A percentile compares a stretch with the other conserved stretches of the same genome.
Evolutionary conservation across 2,888 invertebrate species (phyloP).

Genomic region (Dysmachus trigonus): DNA sequence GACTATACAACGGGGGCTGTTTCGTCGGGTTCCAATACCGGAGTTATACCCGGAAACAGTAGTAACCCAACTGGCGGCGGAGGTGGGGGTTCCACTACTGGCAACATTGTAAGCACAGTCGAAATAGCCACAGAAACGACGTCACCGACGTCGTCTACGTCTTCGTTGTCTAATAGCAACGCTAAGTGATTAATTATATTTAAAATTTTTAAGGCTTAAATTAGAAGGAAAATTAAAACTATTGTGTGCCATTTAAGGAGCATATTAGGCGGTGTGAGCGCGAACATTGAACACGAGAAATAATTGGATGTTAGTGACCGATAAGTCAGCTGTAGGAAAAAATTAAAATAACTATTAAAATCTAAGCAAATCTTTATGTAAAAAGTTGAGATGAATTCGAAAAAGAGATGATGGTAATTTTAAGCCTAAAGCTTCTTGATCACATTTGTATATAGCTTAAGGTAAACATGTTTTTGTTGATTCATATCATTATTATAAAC

Average conservation of each 20-base stretch:
- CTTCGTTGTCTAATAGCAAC: conserved; percentile 53
- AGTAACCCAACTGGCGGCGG: background rate
- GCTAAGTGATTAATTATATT: conserved; percentile 53
- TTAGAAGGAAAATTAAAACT: conserved; percentile 15
- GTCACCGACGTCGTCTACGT: conserved; percentile 52
- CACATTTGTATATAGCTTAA: conserved; percentile 45
- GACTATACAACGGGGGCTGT: conserved; percentile 66
- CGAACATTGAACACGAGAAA: background rate
- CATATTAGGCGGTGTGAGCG: conserved; percentile 18
- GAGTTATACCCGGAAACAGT: background rate
- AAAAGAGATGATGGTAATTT: background rate
- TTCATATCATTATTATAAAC: conserved; percentile 41
- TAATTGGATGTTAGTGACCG: background rate
- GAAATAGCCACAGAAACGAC: conserved; percentile 52
- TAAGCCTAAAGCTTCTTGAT: conserved; percentile 46
- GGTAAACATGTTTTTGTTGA: conserved; percentile 29
- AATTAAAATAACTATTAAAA: conserved; percentile 16
- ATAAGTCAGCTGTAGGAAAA: conserved; percentile 23
- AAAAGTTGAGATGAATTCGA: conserved; percentile 15
- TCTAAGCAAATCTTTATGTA: conserved; percentile 23
- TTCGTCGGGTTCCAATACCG: background rate
- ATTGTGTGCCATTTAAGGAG: conserved; percentile 38
- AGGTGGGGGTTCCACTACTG: background rate
- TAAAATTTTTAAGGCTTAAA: conserved; percentile 49
- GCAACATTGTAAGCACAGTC: conserved; percentile 43